Evolutionary conservation across 2,113 vertebrate species (phyloP).

Genomic region (Anser cygnoides): DNA sequence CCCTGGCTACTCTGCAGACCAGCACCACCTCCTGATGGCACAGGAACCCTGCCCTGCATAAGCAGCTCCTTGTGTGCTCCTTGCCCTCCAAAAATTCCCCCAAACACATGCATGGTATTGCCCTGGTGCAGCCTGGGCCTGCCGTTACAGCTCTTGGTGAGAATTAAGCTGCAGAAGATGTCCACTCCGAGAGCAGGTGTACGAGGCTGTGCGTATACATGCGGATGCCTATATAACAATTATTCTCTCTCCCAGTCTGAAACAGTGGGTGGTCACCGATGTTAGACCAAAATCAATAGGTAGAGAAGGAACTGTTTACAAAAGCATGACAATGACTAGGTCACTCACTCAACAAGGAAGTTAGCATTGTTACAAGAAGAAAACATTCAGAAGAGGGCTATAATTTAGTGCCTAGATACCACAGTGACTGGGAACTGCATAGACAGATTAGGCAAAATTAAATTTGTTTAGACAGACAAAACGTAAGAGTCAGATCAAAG

Average conservation of each 20-base stretch:
- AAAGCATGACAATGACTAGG: constrained; percentile 54
- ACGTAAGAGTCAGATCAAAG: constrained; percentile 1
- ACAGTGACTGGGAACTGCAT: constrained; percentile 25
- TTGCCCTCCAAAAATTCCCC: neutral
- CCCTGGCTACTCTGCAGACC: neutral
- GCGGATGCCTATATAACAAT: constrained; percentile 34
- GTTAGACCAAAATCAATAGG: constrained; percentile 58
- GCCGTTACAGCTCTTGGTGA: neutral
- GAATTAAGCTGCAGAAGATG: neutral
- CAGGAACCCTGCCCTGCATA: neutral
- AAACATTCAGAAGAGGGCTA: constrained; percentile 33
- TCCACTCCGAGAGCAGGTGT: neutral
- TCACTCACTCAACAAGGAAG: constrained; percentile 41
- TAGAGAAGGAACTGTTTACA: constrained; percentile 52
- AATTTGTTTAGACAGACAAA: constrained; percentile 28
- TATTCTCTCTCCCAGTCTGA: neutral
- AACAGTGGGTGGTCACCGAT: constrained; percentile 51
- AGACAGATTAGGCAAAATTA: constrained; percentile 55
- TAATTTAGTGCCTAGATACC: constrained; percentile 48
- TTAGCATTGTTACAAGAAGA: constrained; percentile 15
- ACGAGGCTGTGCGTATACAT: neutral
- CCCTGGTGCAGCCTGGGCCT: neutral
- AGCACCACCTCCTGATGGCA: neutral
- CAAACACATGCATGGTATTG: neutral
- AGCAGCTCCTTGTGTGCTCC: neutral